Base-by-base conservation (phyloP, 2,888 invertebrate genomes). In the Agrilus biguttatus region DNA sequence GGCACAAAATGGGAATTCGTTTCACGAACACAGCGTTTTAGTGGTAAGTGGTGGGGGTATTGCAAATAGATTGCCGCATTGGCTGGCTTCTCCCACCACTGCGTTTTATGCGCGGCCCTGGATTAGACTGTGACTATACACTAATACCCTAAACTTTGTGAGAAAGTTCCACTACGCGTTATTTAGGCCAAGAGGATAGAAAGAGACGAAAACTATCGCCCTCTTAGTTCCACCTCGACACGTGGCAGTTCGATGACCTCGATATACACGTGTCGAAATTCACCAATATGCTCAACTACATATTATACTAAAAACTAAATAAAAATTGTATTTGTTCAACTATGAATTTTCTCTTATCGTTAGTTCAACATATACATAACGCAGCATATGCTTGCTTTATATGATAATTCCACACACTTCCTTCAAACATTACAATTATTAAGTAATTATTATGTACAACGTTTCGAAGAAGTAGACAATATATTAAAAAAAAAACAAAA, bases 241-340 rank as follows among this genome's bases (percentile, higher is more conserved):
- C 57, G 57, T 57, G 57, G 55, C 56, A 49, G 57, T 55, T 56
- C 57, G 55, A 53, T 53, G 57, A 57, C 57, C 57, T 54, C 55
- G 49, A 52, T 49, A 53, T 56, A 56, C 57, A 56, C 56, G 57
- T 55, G 44, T 40, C 42, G 45, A 43, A 40, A 41, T 44, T 43
- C 41, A 48, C 47, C 46, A 50, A 49, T 49, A 49, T 51, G 28
- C 4, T 10, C 10, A 28, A 28, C 28, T 21, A 21, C 10, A 10
- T 23, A 5, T 23, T 23, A 8, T 4, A 23, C 7, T 8, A 23
- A 23, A n/a, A 28, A 28, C 10, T 28, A 3, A 8, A 10, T 2
- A 28, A 28, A 28, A 28, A 28, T 10, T 10, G 28, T 10, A 3
- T 28, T 28, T 28, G 10, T 5, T 10, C 8, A 10, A 28, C 10